Evolutionary conservation across 2,888 invertebrate genomes (phyloP), one percentile per base, ranked within the genome.

Genomic region (Clepsis dumicolana): DNA sequence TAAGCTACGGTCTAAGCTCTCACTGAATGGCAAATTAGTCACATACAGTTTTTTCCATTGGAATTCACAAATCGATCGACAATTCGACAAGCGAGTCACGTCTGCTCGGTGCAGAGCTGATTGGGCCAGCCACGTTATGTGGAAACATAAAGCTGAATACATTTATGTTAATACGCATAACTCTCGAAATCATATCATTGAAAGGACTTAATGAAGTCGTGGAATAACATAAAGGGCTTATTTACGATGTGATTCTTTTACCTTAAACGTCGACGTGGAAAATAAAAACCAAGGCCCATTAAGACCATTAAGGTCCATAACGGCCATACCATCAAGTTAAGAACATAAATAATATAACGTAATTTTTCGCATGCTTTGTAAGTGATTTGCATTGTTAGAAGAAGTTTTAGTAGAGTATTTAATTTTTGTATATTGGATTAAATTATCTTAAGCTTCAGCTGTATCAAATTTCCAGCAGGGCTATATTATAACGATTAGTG

Each of bases 161-260:
- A 32, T 38, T 25, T 25, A 25, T 35, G 53, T 50, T 24, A 76
- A 77, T 75, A 77, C 71, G 74, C 74, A 79, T 84, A 82, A 85
- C 76, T 79, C 77, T 73, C 70, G 25, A 65, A 78, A 76, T 79
- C 77, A 82, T 81, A 81, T 80, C 80, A 83, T 83, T 82, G 71
- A 78, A 77, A 78, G 80, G 77, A 82, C 76, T 80, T 85, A 85
- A 88, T 87, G 85, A 87, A 87, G 84, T 82, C 83, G 80, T 82
- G 79, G 80, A 82, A 83, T 81, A 82, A 81, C 82, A 86, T 85
- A 86, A 85, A 82, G 78, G 72, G 60, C 74, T 80, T 83, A 84
- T 88, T 88, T 85, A 86, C 78, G 78, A 75, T 75, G 77, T 82
- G 80, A 86, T 85, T 84, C 80, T 82, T 87, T 79, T 80, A 80